Base-by-base conservation (phyloP, 2,888 invertebrate genomes). In the Ectropis crepuscularia region DNA sequence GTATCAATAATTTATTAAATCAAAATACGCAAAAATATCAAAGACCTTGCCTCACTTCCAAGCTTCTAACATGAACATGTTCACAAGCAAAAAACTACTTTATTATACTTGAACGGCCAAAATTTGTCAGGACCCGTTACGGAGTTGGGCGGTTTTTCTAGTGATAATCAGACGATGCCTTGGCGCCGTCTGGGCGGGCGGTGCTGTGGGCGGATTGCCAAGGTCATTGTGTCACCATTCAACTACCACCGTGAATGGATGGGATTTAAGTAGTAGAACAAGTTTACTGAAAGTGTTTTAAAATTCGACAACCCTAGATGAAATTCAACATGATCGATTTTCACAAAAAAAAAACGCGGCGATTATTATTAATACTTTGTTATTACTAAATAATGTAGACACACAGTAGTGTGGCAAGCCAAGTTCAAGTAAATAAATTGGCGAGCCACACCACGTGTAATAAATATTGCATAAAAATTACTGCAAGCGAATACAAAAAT, bases 161-260 rank as follows among this genome's bases (percentile, higher is more conserved):
- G 62, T 59, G 62, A 54, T 45, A 65, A 55, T 53, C 59, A 61
- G 61, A 63, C 61, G 57, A 57, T 36, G 45, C 53, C 36, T 11
- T 36, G 75, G 79, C 79, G 79, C 78, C 79, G 79, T 76, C 79
- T 79, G 71, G 79, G 67, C 78, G 79, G 68, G 53, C 37, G 49
- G 67, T 68, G 65, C 68, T 51, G 74, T 71, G 69, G 76, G 74
- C 67, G 71, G 65, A 62, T 58, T 36, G 60, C 47, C 74, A 77
- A 78, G 78, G 78, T 76, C 75, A 64, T 50, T n/a, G 41, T 48
- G 57, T 36, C 50, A 53, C 61, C 53, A 58, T 60, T 68, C 57
- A 67, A 57, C 51, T n/a, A 47, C 36, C 16, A 39, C 50, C n/a
- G 57, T 53, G 65, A 73, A 70, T 73, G 71, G 72, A 69, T 58